phyloP scores from a whole-genome alignment of 37 sponge, comb jelly and placozoan species.

The Tethya wilhelma region DNA sequence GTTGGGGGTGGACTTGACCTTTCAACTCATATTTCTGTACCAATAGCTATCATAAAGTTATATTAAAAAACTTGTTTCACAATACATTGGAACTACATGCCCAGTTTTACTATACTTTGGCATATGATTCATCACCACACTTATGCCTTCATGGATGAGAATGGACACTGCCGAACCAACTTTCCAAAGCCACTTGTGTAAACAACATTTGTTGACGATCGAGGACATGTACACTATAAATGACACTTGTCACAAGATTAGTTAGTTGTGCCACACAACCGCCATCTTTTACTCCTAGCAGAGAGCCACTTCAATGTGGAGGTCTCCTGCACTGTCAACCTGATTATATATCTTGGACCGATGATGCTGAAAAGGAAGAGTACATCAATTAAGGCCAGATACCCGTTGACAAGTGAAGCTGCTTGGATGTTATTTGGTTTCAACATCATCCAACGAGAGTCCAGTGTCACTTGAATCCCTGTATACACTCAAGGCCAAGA shows the following conservation, averaged over 20 bases:
- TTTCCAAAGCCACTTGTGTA: background rate
- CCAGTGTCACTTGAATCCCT: background rate
- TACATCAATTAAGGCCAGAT: background rate
- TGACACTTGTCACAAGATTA: background rate
- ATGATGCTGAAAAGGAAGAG: background rate
- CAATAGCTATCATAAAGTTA: no score
- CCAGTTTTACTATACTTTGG: no score
- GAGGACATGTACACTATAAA: background rate
- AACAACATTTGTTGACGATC: background rate
- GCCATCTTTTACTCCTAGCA: background rate
- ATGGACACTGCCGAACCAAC: background rate
- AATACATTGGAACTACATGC: no score
- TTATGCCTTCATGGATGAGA: background rate
- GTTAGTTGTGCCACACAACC: slow-evolving; percentile 5
- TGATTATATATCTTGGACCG: background rate
- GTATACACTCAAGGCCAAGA: background rate
- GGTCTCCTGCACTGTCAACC: background rate
- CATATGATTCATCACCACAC: background rate
- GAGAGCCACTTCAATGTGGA: slow-evolving; percentile 11
- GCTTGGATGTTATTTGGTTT: slow-evolving; percentile 11
- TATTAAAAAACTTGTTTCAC: no score
- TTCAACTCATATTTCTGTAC: no score
- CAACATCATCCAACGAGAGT: slow-evolving; percentile 1
- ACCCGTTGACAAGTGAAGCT: background rate
- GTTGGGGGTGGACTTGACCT: no score